These are phyloP conservation scores for Metaphire vulgaris DNA, from an alignment of 1,140 invertebrate species.

Conservation along the genomic window DNA sequence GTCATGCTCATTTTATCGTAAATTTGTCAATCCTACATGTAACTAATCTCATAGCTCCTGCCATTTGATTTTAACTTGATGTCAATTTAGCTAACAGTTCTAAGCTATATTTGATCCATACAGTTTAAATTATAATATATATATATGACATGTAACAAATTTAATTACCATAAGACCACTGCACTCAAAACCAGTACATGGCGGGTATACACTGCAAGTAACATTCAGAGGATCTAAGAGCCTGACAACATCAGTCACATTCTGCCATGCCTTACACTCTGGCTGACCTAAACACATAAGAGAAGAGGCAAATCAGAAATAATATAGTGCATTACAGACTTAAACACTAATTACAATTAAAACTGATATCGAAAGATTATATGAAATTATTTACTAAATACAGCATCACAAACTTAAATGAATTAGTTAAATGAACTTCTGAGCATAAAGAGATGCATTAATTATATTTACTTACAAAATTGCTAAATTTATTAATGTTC, in stretches of 20 bases:
- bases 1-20: no score
- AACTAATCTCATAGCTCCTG: neutral
- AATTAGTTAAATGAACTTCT: neutral
- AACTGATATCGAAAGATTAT: no score
- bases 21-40: neutral
- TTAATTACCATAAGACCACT: neutral
- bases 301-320: neutral
- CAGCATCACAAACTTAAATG: neutral
- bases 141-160: no score
- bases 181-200: neutral
- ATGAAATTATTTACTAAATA: neutral
- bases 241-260: neutral
- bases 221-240: neutral
- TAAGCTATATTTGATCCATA: neutral
- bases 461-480: no score
- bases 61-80: no score
- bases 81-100: no score
- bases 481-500: no score
- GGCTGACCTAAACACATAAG: neutral
- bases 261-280: neutral
- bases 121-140: neutral
- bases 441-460: neutral
- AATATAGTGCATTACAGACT: no score
- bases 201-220: neutral
- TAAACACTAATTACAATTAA: no score